Percentiles rank a stretch among this genome's conserved stretches.
phyloP scores from a whole-genome alignment of 35 echinoderm and acorn worm genomes.

The Nesometra sesokonis region DNA sequence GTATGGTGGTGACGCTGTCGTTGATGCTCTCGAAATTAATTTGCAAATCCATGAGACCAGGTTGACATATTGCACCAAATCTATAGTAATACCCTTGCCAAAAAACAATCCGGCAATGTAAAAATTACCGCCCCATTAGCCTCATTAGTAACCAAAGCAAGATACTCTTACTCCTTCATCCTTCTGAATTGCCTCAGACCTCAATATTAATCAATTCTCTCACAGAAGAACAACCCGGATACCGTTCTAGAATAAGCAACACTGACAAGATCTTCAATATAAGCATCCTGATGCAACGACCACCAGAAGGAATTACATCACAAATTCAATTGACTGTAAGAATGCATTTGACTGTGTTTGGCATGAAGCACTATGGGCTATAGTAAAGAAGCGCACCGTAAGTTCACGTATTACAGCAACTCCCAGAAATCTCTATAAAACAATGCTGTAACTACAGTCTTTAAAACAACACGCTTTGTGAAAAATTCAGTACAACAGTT shows the following conservation, averaged over 20 bases:
- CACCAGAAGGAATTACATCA: background rate
- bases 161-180: constrained; percentile 11
- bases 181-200: constrained; percentile 24
- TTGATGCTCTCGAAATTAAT: constrained; percentile 6
- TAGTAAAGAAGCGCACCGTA: too few species aligned
- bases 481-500: too few species aligned
- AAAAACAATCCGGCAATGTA: constrained; percentile 43
- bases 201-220: constrained; percentile 6
- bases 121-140: constrained; percentile 34
- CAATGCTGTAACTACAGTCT: too few species aligned
- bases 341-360: background rate
- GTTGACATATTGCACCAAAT: constrained; percentile 32
- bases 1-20: constrained; percentile 3
- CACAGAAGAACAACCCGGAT: background rate
- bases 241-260: background rate
- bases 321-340: background rate
- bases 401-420: too few species aligned
- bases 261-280: constrained; percentile 15
- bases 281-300: too few species aligned
- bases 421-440: too few species aligned
- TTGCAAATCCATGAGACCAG: constrained; percentile 41
- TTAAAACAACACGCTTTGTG: too few species aligned
- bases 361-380: background rate
- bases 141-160: constrained; percentile 3
- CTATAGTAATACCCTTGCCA: constrained; percentile 31